A percentile compares a stretch with the other conserved stretches of the same genome.
Conservation (phyloP, 2,797 vertebrate species). For the Chaetophractus vellerosus region DNA sequence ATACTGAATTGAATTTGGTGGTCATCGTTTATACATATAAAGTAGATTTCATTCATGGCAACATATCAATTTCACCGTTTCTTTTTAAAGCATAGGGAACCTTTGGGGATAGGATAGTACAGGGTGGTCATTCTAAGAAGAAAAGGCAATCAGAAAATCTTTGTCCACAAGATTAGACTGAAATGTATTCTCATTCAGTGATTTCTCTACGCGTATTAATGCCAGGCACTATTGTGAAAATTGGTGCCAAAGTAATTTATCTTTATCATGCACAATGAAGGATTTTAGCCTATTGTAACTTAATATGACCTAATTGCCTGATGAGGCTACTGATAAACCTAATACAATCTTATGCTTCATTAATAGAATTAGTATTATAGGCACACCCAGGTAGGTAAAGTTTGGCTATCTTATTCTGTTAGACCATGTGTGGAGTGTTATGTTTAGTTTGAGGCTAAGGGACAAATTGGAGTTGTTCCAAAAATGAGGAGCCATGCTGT, state of each 20-base stretch:
- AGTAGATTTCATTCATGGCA: conserved; percentile 58
- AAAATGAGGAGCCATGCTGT: neutral
- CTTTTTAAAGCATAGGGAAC: conserved; percentile 50
- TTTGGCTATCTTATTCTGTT: neutral
- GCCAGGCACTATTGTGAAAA: conserved; percentile 49
- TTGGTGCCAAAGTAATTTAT: conserved; percentile 35
- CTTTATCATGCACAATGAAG: conserved; percentile 7
- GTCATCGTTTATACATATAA: conserved; percentile 31
- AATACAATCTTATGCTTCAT: conserved; percentile 19
- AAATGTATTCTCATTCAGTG: conserved; percentile 53
- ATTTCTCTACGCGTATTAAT: conserved; percentile 52
- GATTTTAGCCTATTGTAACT: conserved; percentile 31
- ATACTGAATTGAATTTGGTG: conserved; percentile 68
- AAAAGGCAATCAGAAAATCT: conserved; percentile 81
- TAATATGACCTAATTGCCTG: conserved; percentile 60
- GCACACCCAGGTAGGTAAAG: neutral
- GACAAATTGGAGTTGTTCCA: neutral
- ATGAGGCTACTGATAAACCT: conserved; percentile 13
- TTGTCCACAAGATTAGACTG: conserved; percentile 72
- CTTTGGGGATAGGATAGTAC: conserved; percentile 53
- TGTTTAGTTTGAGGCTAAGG: neutral
- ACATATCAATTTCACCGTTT: conserved; percentile 59
- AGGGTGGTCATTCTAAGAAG: conserved; percentile 66
- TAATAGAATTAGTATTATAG: conserved; percentile 27
- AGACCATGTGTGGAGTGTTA: neutral